These are phyloP conservation scores for Arvicola amphibius DNA, from an alignment of 2,797 vertebrate genomes.

Conservation along the genomic window DNA sequence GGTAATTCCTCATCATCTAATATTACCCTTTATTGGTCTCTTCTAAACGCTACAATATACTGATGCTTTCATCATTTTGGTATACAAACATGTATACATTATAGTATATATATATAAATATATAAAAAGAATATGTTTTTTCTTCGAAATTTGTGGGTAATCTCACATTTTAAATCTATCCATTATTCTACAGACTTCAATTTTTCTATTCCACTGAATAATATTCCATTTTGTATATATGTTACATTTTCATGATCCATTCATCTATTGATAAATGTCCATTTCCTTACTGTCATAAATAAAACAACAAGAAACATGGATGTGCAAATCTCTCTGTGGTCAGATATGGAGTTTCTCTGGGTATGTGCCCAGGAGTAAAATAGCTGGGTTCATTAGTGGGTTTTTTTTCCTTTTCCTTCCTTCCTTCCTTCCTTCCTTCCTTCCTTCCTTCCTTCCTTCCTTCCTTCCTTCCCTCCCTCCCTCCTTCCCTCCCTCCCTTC, in stretches of 20 bases:
- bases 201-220: background rate
- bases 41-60: background rate
- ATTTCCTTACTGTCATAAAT: background rate
- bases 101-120: too few relatives aligned
- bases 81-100: background rate
- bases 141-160: background rate
- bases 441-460: background rate
- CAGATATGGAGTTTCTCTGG: background rate
- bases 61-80: background rate
- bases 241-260: background rate
- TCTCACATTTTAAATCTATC: background rate
- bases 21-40: background rate
- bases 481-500: background rate
- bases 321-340: background rate
- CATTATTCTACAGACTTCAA: background rate
- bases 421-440: fast-evolving
- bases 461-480: background rate
- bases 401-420: fast-evolving
- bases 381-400: background rate
- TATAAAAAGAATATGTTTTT: background rate
- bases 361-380: background rate
- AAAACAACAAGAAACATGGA: background rate
- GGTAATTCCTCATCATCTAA: background rate
- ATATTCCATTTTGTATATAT: background rate
- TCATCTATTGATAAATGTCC: background rate